Base-by-base conservation (phyloP, 2,797 vertebrate species). In the Myiotriccus ornatus region DNA sequence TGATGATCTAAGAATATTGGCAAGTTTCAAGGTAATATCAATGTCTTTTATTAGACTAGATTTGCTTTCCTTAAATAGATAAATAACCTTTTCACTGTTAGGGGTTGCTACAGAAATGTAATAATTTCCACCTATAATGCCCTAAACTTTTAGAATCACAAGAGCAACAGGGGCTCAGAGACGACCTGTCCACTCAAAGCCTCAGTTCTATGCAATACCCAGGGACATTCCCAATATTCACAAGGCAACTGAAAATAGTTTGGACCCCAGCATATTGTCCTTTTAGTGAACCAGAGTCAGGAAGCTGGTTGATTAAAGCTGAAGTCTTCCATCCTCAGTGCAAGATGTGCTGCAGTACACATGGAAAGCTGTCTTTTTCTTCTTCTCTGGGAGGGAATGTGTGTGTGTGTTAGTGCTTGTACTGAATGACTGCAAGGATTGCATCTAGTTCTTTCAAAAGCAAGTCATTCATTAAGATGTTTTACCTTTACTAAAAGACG, bases 401-500 rank as follows among this genome's bases (percentile, higher is more conserved):
- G 14, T 32, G 81, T 83, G 19, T 74, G 49, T 91, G 39, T 95
- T 96, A 89, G 43, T 95, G 63, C 85, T 96, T 96, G n/a, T 81
- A 87, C n/a, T 88, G 95, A 97, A 94, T 97, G 89, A 97, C 97
- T 97, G 55, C 39, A 78, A 90, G 75, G 76, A 95, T 95, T 97
- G 95, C 96, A 60, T 98, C 63, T 85, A 87, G 79, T 94, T 93
- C 88, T 97, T 97, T 97, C 92, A 94, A 97, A 97, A 97, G 91
- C 75, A 94, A 97, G 68, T 87, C 34, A 97, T 98, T 98, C 97
- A 97, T 94, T 89, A 93, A 75, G 76, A 87, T 43, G 62, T 64
- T 95, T 97, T 97, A 94, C 96, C 87, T 96, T 97, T 91, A 49
- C 74, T 84, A 96, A 97, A 96, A 98, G 94, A 94, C 77, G 94